Evolutionary conservation across 2,888 invertebrate species (phyloP).

Genomic region (Megamerina dolium): DNA sequence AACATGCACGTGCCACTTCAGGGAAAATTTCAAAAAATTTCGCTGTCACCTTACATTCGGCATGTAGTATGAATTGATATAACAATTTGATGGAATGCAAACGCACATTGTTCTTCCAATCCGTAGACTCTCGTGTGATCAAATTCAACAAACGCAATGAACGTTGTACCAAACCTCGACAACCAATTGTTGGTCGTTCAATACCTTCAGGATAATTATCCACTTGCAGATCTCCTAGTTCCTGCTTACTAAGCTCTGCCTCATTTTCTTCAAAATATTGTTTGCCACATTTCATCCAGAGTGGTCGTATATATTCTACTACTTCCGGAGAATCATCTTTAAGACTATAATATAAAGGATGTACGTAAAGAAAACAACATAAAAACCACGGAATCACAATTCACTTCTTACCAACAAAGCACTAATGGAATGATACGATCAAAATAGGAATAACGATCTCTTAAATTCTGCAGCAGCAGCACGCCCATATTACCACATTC

Average conservation of each 20-base stretch:
- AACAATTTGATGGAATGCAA: constrained; percentile 44
- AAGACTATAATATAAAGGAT: constrained; percentile 51
- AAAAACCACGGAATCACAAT: constrained; percentile 3
- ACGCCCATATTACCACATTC: constrained; percentile 74
- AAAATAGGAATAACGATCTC: constrained; percentile 86
- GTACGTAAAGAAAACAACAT: not conserved
- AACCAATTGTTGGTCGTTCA: constrained; percentile 79
- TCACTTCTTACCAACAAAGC: constrained; percentile 62
- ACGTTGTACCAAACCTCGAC: constrained; percentile 69
- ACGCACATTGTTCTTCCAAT: constrained; percentile 50
- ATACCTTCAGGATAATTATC: constrained; percentile 68
- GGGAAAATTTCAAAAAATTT: constrained; percentile 45
- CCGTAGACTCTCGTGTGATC: constrained; percentile 40
- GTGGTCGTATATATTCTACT: constrained; percentile 55
- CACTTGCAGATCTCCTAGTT: constrained; percentile 63
- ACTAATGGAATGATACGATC: constrained; percentile 78
- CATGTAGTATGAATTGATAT: constrained; percentile 46
- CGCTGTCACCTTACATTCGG: constrained; percentile 43
- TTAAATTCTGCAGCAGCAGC: constrained; percentile 68
- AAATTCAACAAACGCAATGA: constrained; percentile 51
- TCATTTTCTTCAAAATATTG: constrained; percentile 83
- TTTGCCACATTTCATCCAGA: constrained; percentile 70
- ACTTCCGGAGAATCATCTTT: constrained; percentile 75
- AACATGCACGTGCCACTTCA: constrained; percentile 39
- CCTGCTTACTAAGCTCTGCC: constrained; percentile 77